Base-by-base conservation (phyloP, 2,797 vertebrate genomes). In the Gymnodraco acuticeps region DNA sequence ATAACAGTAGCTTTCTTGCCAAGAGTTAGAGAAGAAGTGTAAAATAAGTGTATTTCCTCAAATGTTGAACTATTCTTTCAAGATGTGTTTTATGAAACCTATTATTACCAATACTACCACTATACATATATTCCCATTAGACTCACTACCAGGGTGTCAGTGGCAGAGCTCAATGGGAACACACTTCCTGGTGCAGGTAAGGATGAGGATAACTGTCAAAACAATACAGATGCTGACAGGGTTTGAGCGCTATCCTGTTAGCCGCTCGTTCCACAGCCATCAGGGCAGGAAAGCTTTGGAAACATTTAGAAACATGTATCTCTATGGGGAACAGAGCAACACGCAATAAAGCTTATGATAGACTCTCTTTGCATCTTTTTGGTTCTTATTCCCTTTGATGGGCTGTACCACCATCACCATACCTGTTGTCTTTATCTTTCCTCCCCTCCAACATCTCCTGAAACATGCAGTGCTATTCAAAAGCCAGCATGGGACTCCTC, bases 401-500 rank as follows among this genome's bases (percentile, higher is more conserved):
- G 19, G 45, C 48, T 58, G 19, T 59, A 64, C 10, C 3, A 0
- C 9, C 14, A 46, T 62, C 15, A 43, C 27, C 38, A 59, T 66
- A 61, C 52, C 53, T 73, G 46, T 59, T 61, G 66, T 58, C 62
- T 60, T 66, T 61, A n/a, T n/a, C 42, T 77, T 78, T 76, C 15
- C 53, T 72, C 52, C 20, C 54, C 64, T 60, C 4, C 47, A 46
- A 50, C 62, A 14, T 4, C 51, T 73, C 67, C n/a, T 45, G 17
- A 45, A 64, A 54, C 54, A 16, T 16, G 58, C 52, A 16, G 17
- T 20, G 46, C 70, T 65, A 50, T 78, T 69, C 0, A 27, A 63
- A 73, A 74, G 53, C 23, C 50, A 73, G 48, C 74, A 78, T 73
- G 65, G 79, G 79, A 77, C 73, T 81, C 63, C 65, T 81, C 54